Evolutionary conservation across 1,140 invertebrate species (phyloP).

Genomic region (Achroia grisella): DNA sequence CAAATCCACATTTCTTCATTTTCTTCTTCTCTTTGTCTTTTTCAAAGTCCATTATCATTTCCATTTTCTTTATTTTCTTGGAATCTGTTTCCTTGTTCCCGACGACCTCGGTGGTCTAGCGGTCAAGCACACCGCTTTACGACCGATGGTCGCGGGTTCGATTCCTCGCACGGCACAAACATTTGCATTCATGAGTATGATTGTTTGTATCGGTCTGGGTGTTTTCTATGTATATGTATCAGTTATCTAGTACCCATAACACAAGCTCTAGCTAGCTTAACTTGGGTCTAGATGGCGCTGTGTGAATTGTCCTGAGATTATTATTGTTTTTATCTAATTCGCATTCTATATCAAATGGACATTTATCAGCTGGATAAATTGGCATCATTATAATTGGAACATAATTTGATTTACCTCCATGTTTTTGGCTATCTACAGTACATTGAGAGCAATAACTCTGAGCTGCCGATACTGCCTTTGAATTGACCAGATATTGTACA

Average conservation of each 20-base stretch:
- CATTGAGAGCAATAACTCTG: slow-evolving; percentile 57
- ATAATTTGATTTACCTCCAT: slow-evolving; percentile 33
- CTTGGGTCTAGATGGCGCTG: no score
- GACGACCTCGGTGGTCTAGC: no score
- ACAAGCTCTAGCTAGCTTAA: no score
- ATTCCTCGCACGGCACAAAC: no score
- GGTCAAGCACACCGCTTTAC: no score
- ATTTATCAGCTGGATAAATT: slow-evolving; percentile 43
- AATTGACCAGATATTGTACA: slow-evolving; percentile 43
- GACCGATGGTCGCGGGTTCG: no score
- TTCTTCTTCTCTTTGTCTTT: slow-evolving; percentile 42
- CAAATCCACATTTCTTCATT: slow-evolving; percentile 45
- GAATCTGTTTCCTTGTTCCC: slow-evolving; percentile 28
- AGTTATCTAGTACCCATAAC: no score
- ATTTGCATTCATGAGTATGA: no score
- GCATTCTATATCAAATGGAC: slow-evolving; percentile 52
- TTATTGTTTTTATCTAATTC: slow-evolving; percentile 45
- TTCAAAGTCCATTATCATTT: slow-evolving; percentile 19
- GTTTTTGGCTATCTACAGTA: slow-evolving; percentile 31
- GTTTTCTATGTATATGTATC: no score
- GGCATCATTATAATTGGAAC: slow-evolving; percentile 66
- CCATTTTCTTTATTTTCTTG: slow-evolving; percentile 23
- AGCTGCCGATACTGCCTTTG: slow-evolving; percentile 45
- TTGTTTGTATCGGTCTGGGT: no score
- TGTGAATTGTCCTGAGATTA: no score